Percentiles rank a stretch among this genome's conserved stretches.
phyloP scores from a whole-genome alignment of 2,888 invertebrate genomes.

The Entomobrya multifasciata region DNA sequence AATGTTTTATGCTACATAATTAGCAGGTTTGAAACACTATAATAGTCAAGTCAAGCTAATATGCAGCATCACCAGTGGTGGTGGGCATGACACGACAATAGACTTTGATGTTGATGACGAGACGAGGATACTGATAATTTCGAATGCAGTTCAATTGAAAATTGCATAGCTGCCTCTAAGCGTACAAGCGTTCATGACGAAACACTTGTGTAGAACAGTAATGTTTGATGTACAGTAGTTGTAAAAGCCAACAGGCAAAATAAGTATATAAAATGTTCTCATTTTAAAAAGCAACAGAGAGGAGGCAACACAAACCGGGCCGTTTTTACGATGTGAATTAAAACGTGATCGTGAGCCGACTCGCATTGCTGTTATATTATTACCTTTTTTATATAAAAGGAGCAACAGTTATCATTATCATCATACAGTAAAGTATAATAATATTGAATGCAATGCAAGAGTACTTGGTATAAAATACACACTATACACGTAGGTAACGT shows the following conservation, averaged over 20 bases:
- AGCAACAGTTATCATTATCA: constrained; percentile 34
- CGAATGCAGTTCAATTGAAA: constrained; percentile 11
- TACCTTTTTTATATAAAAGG: constrained; percentile 1
- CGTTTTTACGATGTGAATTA: constrained; percentile 50
- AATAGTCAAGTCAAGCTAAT: too few species aligned
- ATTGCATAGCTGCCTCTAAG: too few species aligned
- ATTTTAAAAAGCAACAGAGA: constrained; percentile 9
- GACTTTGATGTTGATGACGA: not conserved
- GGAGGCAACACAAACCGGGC: constrained; percentile 50
- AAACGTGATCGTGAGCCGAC: constrained; percentile 37
- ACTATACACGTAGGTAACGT: not conserved
- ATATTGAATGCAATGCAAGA: not conserved
- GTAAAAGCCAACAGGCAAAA: too few species aligned
- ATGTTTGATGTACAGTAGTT: too few species aligned
- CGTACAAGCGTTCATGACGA: too few species aligned
- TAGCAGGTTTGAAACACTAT: constrained; percentile 25
- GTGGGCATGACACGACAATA: constrained; percentile 34
- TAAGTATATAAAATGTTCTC: not conserved
- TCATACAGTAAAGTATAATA: not conserved
- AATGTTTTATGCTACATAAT: constrained; percentile 27
- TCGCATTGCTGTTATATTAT: constrained; percentile 4
- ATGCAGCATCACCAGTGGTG: too few species aligned
- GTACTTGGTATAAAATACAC: too few species aligned
- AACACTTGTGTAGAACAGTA: too few species aligned
- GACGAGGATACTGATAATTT: not conserved